Evolutionary conservation across 2,113 vertebrate genomes (phyloP), one percentile per base, ranked within the genome.

Genomic region (Himantopus leucocephalus): DNA sequence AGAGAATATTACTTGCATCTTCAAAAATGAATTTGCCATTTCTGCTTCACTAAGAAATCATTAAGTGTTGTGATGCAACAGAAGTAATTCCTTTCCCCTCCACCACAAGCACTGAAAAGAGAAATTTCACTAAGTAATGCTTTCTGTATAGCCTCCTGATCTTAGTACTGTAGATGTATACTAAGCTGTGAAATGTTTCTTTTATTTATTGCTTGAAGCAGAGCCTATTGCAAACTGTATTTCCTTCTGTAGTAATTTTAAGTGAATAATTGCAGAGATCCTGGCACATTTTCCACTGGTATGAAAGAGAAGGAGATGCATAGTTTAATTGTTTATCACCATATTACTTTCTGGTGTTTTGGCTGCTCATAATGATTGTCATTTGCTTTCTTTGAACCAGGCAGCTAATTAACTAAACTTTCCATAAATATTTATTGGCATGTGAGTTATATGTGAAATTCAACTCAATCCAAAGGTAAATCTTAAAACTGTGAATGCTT

Each of bases 371-470:
- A 90, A 56, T 62, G 59, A 89, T 64, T 89, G 56, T 60, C 43
- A 68, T 75, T 96, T 94, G 14, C 73, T 91, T 94, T 95, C 45
- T 87, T 95, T 88, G 68, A 73, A 82, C 39, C 29, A 67, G 60
- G 39, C 52, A 91, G 35, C 56, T 91, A 78, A 88, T 94, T 94
- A 91, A 60, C 59, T 85, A 81, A 83, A 72, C 73, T 60, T 89
- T 32, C 64, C 58, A 68, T 89, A 95, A 95, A 37, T 96, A 87
- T 89, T 94, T 92, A 84, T 87, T 88, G 68, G 22, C 72, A 72
- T 64, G 27, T 78, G 30, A 88, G 37, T 81, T 83, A 68, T 27
- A 83, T 26, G 67, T 91, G 72, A 87, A 95, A 94, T 88, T 82
- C 74, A 78, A 48, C 37, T 93, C 47, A 85, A 39, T 88, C 45